Evolutionary conservation across 2,797 vertebrate genomes (phyloP).

Genomic region (Tiaroga cobitis): DNA sequence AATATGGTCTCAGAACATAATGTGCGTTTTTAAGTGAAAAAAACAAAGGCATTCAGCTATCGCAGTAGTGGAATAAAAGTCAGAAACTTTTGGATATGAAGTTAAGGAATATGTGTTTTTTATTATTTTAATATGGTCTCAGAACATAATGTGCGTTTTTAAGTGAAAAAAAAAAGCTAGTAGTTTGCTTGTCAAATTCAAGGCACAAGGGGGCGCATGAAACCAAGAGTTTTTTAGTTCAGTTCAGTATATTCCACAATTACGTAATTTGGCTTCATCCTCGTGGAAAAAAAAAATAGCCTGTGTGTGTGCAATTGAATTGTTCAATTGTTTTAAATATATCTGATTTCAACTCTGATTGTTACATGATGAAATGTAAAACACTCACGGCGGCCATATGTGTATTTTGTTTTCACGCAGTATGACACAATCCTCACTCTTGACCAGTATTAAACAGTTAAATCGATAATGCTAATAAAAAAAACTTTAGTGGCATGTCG

Average conservation of each 20-base stretch:
- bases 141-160: background rate
- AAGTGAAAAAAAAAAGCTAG: too few relatives aligned
- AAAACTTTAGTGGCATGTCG: background rate
- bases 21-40: background rate
- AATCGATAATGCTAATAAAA: background rate
- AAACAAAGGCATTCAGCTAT: background rate
- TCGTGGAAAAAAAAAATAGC: background rate
- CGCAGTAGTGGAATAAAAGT: background rate
- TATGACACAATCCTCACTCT: background rate
- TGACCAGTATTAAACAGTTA: too few relatives aligned
- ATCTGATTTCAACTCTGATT: background rate
- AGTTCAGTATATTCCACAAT: background rate
- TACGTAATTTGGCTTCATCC: background rate
- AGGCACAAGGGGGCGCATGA: conserved; percentile 4
- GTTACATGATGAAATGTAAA: background rate
- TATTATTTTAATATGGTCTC: background rate
- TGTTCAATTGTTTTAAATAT: too few relatives aligned
- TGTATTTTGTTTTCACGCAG: background rate
- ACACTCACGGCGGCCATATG: background rate
- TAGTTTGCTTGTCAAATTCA: background rate
- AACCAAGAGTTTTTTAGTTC: background rate
- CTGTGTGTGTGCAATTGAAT: background rate
- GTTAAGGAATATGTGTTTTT: background rate
- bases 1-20: background rate
- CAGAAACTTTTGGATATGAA: background rate